Percentiles rank a stretch among this genome's conserved stretches.
These are phyloP conservation scores for Nomada fabriciana DNA, from an alignment of 2,888 invertebrate species.

Conservation along the genomic window DNA sequence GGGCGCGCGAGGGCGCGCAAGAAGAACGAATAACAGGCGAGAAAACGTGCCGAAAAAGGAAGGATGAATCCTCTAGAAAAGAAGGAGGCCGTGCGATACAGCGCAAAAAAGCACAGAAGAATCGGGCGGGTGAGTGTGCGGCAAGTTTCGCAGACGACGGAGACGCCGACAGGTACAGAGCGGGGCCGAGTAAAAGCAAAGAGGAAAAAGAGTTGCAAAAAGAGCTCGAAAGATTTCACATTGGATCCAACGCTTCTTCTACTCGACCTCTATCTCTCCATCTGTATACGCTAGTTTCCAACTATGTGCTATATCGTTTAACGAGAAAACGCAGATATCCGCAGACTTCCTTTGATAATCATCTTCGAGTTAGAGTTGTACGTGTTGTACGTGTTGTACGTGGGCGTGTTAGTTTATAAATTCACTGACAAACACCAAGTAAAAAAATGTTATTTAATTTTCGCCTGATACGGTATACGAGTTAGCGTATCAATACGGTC, in stretches of 20 bases:
- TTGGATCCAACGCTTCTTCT: constrained; percentile 58
- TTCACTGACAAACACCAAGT: constrained; percentile 13
- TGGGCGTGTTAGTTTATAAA: not conserved
- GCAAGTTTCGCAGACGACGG: not conserved
- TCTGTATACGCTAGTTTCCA: constrained; percentile 39
- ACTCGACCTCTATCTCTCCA: constrained; percentile 30
- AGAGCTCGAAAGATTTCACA: constrained; percentile 68
- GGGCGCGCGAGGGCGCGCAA: constrained; percentile 38
- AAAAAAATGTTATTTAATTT: not conserved
- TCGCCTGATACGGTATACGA: not conserved
- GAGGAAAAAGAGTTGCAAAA: constrained; percentile 50
- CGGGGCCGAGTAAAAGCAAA: constrained; percentile 25
- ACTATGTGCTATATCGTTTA: constrained; percentile 48
- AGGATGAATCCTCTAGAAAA: constrained; percentile 37
- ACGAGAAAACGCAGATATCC: constrained; percentile 14
- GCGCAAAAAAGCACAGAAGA: constrained; percentile 15
- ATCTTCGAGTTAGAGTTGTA: constrained; percentile 4
- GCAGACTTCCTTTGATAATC: constrained; percentile 28
- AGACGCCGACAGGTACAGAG: constrained; percentile 14
- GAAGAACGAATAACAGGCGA: constrained; percentile 10
- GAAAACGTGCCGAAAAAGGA: constrained; percentile 21
- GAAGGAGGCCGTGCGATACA: constrained; percentile 49
- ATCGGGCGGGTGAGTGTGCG: not conserved
- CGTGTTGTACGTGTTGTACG: not conserved
- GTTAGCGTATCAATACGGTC: constrained; percentile 18